These are phyloP conservation scores for Bombycilla garrulus DNA, from an alignment of 2,113 vertebrate species.

Conservation along the genomic window DNA sequence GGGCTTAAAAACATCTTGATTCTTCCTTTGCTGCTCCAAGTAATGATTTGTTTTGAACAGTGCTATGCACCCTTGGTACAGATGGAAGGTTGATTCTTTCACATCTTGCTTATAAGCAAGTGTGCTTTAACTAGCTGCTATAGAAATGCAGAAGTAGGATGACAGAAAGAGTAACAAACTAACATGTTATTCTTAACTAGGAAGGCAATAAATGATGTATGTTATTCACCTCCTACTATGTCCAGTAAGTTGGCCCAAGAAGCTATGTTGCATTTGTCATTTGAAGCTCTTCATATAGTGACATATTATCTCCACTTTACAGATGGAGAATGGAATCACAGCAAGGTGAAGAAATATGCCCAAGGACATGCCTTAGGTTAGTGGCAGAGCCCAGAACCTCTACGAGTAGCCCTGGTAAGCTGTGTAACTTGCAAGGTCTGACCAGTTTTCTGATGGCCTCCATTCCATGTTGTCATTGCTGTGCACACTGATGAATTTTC, in stretches of 20 bases:
- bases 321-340: background rate
- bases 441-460: background rate
- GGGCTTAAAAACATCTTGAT: background rate
- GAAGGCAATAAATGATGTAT: background rate
- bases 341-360: background rate
- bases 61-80: background rate
- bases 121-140: background rate
- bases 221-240: background rate
- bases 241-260: background rate
- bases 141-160: background rate
- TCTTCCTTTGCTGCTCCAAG: background rate
- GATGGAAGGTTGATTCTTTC: background rate
- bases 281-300: background rate
- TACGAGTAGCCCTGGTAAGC: background rate
- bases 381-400: background rate
- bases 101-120: background rate
- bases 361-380: background rate
- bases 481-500: background rate
- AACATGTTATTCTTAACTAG: background rate
- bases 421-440: background rate
- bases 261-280: background rate
- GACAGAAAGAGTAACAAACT: background rate
- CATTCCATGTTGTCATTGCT: background rate
- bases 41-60: background rate
- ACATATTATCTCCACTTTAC: background rate